Conservation (phyloP, 2,113 vertebrate species). For the Sapajus apella region DNA sequence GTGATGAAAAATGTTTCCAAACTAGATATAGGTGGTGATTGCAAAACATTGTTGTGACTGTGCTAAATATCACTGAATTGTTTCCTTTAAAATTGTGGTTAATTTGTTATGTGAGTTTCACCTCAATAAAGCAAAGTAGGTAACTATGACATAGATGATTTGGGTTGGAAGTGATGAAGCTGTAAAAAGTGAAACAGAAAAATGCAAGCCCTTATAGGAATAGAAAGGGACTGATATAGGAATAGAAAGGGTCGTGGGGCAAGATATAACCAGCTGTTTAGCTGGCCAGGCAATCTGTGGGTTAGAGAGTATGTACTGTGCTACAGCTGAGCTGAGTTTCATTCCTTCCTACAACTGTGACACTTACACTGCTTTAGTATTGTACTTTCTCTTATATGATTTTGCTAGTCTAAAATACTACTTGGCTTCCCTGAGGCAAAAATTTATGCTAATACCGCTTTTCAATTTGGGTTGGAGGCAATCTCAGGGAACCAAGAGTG, state of each 20-base stretch:
- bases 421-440: not conserved
- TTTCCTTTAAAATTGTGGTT: not conserved
- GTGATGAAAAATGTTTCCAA: not conserved
- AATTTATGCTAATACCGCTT: not conserved
- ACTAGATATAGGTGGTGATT: not conserved
- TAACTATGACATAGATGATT: not conserved
- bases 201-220: not conserved
- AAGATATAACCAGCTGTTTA: not conserved
- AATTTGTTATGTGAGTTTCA: not conserved
- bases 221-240: not conserved
- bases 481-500: not conserved
- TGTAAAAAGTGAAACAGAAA: conserved; percentile 12
- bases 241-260: not conserved
- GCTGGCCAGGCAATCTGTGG: not conserved
- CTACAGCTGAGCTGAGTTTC: not conserved
- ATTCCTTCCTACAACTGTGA: not conserved
- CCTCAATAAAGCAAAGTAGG: not conserved
- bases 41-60: not conserved
- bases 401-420: not conserved
- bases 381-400: not conserved
- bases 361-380: not conserved
- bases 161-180: not conserved
- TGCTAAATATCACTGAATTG: not conserved
- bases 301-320: not conserved
- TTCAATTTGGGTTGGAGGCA: not conserved